Evolutionary conservation across 2,888 invertebrate genomes (phyloP), one percentile per base, ranked within the genome.

Genomic region (Pseudococcus longispinus): DNA sequence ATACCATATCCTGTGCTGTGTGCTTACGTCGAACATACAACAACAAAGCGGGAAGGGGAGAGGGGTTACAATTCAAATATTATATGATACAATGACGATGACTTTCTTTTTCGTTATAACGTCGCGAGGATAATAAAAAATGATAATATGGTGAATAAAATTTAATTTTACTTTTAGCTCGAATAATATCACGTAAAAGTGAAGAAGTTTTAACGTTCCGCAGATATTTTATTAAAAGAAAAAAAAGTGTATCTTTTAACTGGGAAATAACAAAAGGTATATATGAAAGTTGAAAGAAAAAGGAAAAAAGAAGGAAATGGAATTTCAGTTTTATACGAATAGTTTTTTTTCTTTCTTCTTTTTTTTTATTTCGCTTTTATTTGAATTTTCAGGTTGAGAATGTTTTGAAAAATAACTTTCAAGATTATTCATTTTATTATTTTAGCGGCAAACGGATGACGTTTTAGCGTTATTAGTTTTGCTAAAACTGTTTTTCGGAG

Each of bases 381-480:
- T 74, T 37, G 32, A 37, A 74, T 74, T 29, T 74, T 74, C 74
- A 74, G 74, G 74, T 74, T 74, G 74, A n/a, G 37, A 74, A 74
- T 74, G 74, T 74, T 74, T 74, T 74, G 74, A 74, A 37, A 74
- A 74, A 74, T 74, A 74, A 74, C 74, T 74, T 74, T 74, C 37
- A 32, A 32, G 37, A 37, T 32, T 74, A 74, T 74, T 74, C 74
- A 37, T 74, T 65, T 65, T 74, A 74, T 74, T 74, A 74, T 74
- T 74, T 74, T 74, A 74, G 74, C 74, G 74, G 37, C 74, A 74
- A 74, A 74, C 74, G 74, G 74, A 74, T 74, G 74, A 74, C 74
- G n/a, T 74, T 74, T 74, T 74, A 74, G 37, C 74, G 18, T 74
- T 74, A 74, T 74, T 74, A 74, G 74, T 74, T 74, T 74, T 37